Base-by-base conservation (phyloP, 2,888 invertebrate genomes). In the Muscina levida region DNA sequence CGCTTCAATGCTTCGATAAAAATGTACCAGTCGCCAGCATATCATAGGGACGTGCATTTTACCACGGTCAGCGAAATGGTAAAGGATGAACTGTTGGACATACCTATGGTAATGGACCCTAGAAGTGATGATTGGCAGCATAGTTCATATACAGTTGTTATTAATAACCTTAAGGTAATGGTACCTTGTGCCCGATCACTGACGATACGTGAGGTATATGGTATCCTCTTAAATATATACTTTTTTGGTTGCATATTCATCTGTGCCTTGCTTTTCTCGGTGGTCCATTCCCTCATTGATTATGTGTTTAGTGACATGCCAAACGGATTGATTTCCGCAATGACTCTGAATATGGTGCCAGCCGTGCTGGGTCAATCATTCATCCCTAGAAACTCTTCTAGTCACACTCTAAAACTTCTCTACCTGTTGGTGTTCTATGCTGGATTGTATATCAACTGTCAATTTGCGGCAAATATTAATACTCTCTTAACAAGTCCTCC, bases 1-100 rank as follows among this genome's bases (percentile, higher is more conserved):
- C 65, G 77, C 0, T 26, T 85, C 1, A 88, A 88, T 71, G 86
- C 85, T 1, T 84, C 79, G 0, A 56, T 83, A 5, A 42, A 74
- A 37, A 66, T 77, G 10, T 53, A 42, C 5, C 46, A 68, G 6
- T 26, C 17, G 8, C 53, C 48, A 26, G 67, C 46, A 11, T 0
- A 44, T 1, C 19, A 57, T 17, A 13, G 59, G n/a, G 11, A 19
- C 31, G 26, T 70, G 11, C 70, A 66, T 13, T 39, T 71, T 17
- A 67, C 22, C 1, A 11, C 51, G 0, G 8, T 68, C 15, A 26
- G 8, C 15, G 1, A 59, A 17, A 37, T 59, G 59, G 39, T 19
- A 2, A 39, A n/a, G 17, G 59, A 17, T 8, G 31, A 39, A 6
- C 10, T 17, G 17, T 8, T 59, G 8, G 59, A 59, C 8, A 51